phyloP scores from a whole-genome alignment of 2,113 vertebrate genomes.

The Sander vitreus region DNA sequence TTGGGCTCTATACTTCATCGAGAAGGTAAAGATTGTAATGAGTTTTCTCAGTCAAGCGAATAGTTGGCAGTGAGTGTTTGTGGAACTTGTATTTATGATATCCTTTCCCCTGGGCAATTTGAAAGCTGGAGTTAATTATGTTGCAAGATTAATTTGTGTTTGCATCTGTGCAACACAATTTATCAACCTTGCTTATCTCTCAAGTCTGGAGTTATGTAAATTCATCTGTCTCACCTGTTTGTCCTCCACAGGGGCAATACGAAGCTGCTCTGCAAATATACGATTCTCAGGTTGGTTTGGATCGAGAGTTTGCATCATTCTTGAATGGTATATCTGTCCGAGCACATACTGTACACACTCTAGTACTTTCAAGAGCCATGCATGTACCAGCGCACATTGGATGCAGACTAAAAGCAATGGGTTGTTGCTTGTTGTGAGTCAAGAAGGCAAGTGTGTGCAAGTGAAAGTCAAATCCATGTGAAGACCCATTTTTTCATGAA shows the following conservation, averaged over 20 bases:
- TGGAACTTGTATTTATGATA: slow-evolving; percentile 64
- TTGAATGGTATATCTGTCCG: neutral
- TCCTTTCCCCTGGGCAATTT: slow-evolving; percentile 52
- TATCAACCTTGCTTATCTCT: slow-evolving; percentile 44
- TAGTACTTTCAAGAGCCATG: neutral
- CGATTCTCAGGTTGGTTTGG: slow-evolving; percentile 89
- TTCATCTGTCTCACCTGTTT: slow-evolving; percentile 18
- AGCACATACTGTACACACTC: neutral
- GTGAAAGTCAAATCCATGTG: slow-evolving; percentile 39
- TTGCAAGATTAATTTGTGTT: slow-evolving; percentile 72
- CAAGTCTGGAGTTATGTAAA: slow-evolving; percentile 28
- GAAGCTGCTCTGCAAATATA: slow-evolving; percentile 92
- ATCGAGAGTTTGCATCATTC: neutral
- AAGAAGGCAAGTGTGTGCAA: slow-evolving; percentile 44
- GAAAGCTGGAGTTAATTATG: slow-evolving; percentile 69
- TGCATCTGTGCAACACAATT: slow-evolving; percentile 43
- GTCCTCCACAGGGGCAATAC: slow-evolving; percentile 89
- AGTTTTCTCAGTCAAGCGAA: slow-evolving; percentile 60
- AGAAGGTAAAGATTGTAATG: slow-evolving; percentile 88
- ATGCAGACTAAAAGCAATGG: slow-evolving; percentile 49
- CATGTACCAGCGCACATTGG: neutral
- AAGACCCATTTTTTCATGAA: slow-evolving; percentile 18
- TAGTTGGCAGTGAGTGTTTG: slow-evolving; percentile 45
- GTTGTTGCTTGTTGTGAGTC: slow-evolving; percentile 30
- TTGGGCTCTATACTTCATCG: slow-evolving; percentile 93